phyloP scores from a whole-genome alignment of 53 echinoderm and acorn worm genomes.

The Temnopleurus reevesii region DNA sequence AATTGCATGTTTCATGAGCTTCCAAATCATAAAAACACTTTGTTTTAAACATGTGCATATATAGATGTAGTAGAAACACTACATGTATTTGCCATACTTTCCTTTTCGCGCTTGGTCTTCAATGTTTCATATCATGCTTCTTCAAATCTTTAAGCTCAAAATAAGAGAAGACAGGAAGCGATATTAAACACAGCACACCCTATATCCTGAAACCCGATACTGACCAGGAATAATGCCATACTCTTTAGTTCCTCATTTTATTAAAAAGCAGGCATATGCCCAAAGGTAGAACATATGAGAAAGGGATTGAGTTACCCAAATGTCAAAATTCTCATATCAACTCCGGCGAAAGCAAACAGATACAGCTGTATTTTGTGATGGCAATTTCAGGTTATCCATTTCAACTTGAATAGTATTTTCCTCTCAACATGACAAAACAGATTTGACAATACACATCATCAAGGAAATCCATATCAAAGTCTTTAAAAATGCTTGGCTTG shows the following conservation, averaged over 20 bases:
- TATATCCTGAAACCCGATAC: conserved; percentile 16
- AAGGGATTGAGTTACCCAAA: conserved; percentile 5
- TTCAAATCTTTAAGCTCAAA: background rate
- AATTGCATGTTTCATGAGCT: too few relatives aligned
- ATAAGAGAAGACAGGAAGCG: conserved; percentile 25
- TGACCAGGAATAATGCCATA: conserved; percentile 27
- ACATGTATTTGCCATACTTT: too few relatives aligned
- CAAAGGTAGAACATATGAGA: conserved; percentile 13
- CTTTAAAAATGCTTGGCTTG: too few relatives aligned
- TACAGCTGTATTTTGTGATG: background rate
- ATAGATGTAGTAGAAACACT: too few relatives aligned
- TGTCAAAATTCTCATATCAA: conserved; percentile 28
- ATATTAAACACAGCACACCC: conserved; percentile 21
- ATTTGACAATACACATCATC: background rate
- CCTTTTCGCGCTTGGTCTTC: background rate
- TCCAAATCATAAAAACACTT: too few relatives aligned
- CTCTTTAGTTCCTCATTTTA: conserved; percentile 34
- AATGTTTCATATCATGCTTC: background rate
- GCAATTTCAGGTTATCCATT: background rate
- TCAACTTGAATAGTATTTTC: background rate
- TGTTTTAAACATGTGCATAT: too few relatives aligned
- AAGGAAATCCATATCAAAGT: too few relatives aligned
- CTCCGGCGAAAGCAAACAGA: background rate
- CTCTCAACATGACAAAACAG: background rate
- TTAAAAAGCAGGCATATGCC: background rate